Conservation (phyloP, 2,888 invertebrate species). For the Cartodere bifasciata region DNA sequence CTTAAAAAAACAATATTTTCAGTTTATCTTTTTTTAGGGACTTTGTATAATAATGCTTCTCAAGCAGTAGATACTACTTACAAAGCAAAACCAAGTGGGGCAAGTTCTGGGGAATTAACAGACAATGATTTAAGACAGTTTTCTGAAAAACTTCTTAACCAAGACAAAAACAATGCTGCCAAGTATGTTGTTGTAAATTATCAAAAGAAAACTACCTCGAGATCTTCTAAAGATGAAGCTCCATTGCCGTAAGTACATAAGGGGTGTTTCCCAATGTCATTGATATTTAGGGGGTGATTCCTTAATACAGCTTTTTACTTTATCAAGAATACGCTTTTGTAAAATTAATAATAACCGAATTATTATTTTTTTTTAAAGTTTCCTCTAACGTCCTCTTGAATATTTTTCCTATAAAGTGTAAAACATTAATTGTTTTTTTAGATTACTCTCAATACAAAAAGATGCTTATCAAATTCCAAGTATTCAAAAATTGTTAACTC, state of each 20-base stretch:
- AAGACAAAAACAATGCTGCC: constrained; percentile 63
- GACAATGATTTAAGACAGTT: constrained; percentile 43
- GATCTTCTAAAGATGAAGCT: constrained; percentile 56
- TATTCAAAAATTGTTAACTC: constrained; percentile 54
- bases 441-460: constrained; percentile 52
- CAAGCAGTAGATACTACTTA: too few species aligned
- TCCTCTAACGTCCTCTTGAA: neutral
- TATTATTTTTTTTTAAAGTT: constrained; percentile 7
- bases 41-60: too few species aligned
- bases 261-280: too few species aligned
- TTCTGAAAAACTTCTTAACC: constrained; percentile 56
- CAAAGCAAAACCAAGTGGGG: too few species aligned
- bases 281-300: too few species aligned
- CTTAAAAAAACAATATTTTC: too few species aligned
- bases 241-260: constrained; percentile 63
- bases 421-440: constrained; percentile 29
- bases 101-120: constrained; percentile 9
- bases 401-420: neutral
- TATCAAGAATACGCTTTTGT: neutral
- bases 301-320: constrained; percentile 2
- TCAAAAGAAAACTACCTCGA: constrained; percentile 62
- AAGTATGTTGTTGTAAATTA: constrained; percentile 56
- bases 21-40: too few species aligned
- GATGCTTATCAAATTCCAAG: constrained; percentile 56
- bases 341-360: too few species aligned